These are phyloP conservation scores for Collichthys lucidus DNA, from an alignment of 2,113 vertebrate genomes.

Conservation along the genomic window DNA sequence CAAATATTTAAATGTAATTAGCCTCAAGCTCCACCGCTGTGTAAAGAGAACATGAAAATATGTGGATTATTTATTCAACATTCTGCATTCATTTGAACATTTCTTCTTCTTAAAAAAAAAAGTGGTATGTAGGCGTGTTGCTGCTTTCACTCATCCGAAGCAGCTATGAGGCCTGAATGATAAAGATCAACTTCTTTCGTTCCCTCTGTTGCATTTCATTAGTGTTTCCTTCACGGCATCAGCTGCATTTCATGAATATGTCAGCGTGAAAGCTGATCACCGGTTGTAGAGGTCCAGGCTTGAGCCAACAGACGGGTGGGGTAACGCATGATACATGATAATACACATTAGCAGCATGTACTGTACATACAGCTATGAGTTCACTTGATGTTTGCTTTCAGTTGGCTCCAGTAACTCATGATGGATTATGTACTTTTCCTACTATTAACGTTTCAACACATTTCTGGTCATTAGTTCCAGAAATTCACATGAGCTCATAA, in stretches of 20 bases:
- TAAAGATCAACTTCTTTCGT: neutral
- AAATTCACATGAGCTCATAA: neutral
- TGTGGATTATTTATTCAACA: neutral
- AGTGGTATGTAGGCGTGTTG: neutral
- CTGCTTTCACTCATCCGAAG: constrained; percentile 4
- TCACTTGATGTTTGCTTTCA: constrained; percentile 1
- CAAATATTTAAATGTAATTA: no score
- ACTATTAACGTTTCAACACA: neutral
- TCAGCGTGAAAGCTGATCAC: constrained; percentile 1
- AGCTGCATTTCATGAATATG: constrained; percentile 5
- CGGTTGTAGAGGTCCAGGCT: neutral
- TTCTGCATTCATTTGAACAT: neutral
- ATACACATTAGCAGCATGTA: neutral
- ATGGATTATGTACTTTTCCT: neutral
- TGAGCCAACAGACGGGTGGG: neutral
- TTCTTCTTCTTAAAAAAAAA: neutral
- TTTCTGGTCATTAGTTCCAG: neutral
- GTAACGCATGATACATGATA: neutral
- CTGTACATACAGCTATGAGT: neutral
- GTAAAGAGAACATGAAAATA: no score
- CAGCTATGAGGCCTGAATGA: neutral
- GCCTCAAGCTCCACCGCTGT: neutral
- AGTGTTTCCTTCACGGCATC: neutral
- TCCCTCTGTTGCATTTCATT: constrained; percentile 14
- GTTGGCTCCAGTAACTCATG: neutral